Base-by-base conservation (phyloP, 2,888 invertebrate species). In the Leistus spinibarbis region DNA sequence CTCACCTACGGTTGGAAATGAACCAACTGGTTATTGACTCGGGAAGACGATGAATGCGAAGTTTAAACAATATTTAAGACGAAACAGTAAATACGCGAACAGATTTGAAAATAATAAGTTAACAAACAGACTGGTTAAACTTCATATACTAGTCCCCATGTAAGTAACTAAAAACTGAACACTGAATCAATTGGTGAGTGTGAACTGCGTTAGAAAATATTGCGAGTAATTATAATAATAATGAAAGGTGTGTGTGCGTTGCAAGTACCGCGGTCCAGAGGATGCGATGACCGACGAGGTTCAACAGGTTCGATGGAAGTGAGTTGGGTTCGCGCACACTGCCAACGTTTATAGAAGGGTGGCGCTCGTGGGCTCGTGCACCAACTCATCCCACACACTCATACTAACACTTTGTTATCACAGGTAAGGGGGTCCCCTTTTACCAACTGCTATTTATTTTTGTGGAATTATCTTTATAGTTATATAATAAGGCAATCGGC, bases 271-370 rank as follows among this genome's bases (percentile, higher is more conserved):
- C n/a, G n/a, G n/a, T n/a, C n/a, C n/a, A n/a, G 19, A 60, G 1
- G 23, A 19, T 22, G 19, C 62, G 62, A 23, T 24, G 22, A 40
- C 17, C 57, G 17, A 57, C n/a, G 19, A 20, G 54, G 68, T 24
- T 68, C 68, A 68, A 68, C 68, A 68, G 68, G 68, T 68, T 68
- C 54, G 54, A 20, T 68, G 54, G 22, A 68, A 68, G 68, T 68
- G 64, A 64, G 64, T 64, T 23, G 16, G 5, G n/a, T 20, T 64
- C 5, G 54, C 54, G 54, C 24, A 16, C 56, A 20, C 40, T 16
- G 17, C 54, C 22, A 54, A 64, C 56, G 68, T 68, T 68, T 68
- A 68, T 68, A 68, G 22, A 13, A 54, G 54, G n/a, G 56, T 53
- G 68, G 68, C 68, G 54, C 23, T 54, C 56, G 68, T 22, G 68